Evolutionary conservation across 2,888 invertebrate genomes (phyloP).

Genomic region (Leistus spinibarbis): DNA sequence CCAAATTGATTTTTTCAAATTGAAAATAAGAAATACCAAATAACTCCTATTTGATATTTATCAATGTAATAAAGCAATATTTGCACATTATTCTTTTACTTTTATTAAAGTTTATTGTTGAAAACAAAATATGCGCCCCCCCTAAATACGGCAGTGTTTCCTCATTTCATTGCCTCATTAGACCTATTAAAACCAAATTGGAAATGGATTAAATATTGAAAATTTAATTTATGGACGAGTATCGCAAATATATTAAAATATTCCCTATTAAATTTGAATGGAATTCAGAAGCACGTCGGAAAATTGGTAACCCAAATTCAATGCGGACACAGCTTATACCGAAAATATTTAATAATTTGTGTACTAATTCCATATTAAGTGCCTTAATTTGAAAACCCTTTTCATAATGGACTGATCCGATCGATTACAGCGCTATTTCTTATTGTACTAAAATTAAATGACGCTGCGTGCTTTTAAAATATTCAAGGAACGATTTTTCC

Average conservation of each 20-base stretch:
- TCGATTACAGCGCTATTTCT: background rate
- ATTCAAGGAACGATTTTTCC: background rate
- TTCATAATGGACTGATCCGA: background rate
- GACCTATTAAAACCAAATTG: no score
- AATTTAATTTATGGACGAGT: background rate
- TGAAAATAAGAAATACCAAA: no score
- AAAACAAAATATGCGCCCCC: no score
- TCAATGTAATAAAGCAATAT: no score
- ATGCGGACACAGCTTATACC: background rate
- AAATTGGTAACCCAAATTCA: background rate
- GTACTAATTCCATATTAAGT: background rate
- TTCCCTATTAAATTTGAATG: background rate
- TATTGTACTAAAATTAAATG: background rate
- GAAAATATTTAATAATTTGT: background rate
- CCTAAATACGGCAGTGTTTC: no score
- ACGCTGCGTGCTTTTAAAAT: background rate
- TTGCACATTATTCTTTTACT: no score
- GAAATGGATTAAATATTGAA: no score
- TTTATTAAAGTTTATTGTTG: no score
- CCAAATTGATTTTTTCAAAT: no score
- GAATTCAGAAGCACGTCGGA: background rate
- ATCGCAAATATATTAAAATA: background rate
- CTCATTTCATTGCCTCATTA: no score
- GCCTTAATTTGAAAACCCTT: background rate
- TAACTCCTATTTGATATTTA: no score